Evolutionary conservation across 2,113 vertebrate species (phyloP).

Genomic region (Procavia capensis): DNA sequence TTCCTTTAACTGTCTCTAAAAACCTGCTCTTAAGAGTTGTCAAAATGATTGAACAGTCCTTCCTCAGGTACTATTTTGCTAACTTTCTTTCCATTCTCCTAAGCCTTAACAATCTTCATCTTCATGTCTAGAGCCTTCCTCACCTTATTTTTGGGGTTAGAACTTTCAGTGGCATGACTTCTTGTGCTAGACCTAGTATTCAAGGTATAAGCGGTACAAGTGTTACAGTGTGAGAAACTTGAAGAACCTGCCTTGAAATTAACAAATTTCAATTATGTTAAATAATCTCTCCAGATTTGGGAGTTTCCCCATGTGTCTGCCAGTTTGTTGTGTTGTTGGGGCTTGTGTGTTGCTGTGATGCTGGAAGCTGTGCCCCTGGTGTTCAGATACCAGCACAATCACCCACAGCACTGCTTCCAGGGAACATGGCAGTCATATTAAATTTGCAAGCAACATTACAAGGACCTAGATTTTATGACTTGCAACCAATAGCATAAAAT

Average conservation of each 20-base stretch:
- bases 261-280: too few relatives aligned
- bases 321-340: too few relatives aligned
- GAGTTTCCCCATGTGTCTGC: too few relatives aligned
- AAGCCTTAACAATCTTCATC: neutral
- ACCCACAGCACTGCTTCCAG: too few relatives aligned
- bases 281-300: too few relatives aligned
- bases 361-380: too few relatives aligned
- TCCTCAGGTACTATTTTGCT: neutral
- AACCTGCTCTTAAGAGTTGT: neutral
- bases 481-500: neutral
- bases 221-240: too few relatives aligned
- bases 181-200: neutral
- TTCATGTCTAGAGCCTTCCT: neutral
- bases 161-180: neutral
- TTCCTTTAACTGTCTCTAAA: neutral
- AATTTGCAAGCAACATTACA: conserved; percentile 7
- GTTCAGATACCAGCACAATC: too few relatives aligned
- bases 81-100: neutral
- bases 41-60: neutral
- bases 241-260: too few relatives aligned
- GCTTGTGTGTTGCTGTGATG: too few relatives aligned
- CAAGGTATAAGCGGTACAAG: too few relatives aligned
- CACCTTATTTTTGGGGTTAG: neutral
- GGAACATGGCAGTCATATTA: neutral
- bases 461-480: neutral